Percentiles rank a stretch among this genome's conserved stretches.
These are phyloP conservation scores for Hirundichthys speculiger DNA, from an alignment of 2,113 vertebrate genomes.

Conservation along the genomic window DNA sequence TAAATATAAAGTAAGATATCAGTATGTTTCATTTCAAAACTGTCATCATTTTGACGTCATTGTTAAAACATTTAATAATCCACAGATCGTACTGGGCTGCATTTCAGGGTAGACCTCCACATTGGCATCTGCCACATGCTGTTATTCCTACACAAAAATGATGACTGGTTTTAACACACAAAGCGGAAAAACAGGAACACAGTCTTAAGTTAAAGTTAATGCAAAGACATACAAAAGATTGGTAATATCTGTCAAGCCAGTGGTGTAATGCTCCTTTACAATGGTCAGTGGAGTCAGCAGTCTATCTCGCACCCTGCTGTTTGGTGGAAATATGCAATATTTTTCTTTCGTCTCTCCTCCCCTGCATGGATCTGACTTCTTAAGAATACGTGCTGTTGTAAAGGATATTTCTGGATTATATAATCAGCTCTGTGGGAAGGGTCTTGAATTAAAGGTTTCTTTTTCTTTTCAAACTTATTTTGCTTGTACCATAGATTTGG, in stretches of 20 bases:
- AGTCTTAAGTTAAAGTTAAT: constrained; percentile 29
- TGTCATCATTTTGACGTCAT: constrained; percentile 34
- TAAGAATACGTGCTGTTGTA: constrained; percentile 79
- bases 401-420: constrained; percentile 84
- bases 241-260: constrained; percentile 37
- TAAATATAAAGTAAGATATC: constrained; percentile 34
- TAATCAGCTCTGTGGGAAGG: constrained; percentile 82
- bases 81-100: constrained; percentile 39
- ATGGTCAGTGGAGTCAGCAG: constrained; percentile 64
- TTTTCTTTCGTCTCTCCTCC: constrained; percentile 66
- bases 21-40: constrained; percentile 9
- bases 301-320: constrained; percentile 62
- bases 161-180: constrained; percentile 34
- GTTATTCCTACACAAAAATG: constrained; percentile 29
- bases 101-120: constrained; percentile 34
- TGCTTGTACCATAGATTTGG: constrained; percentile 59
- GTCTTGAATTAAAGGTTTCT: constrained; percentile 82
- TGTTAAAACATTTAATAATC: constrained; percentile 41
- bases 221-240: constrained; percentile 26
- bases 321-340: constrained; percentile 73
- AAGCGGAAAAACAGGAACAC: constrained; percentile 17
- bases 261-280: constrained; percentile 50
- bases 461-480: constrained; percentile 79
- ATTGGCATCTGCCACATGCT: constrained; percentile 23
- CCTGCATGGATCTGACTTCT: constrained; percentile 76